Base-by-base conservation (phyloP, 2,888 invertebrate genomes). In the Cheiracanthium punctorium region DNA sequence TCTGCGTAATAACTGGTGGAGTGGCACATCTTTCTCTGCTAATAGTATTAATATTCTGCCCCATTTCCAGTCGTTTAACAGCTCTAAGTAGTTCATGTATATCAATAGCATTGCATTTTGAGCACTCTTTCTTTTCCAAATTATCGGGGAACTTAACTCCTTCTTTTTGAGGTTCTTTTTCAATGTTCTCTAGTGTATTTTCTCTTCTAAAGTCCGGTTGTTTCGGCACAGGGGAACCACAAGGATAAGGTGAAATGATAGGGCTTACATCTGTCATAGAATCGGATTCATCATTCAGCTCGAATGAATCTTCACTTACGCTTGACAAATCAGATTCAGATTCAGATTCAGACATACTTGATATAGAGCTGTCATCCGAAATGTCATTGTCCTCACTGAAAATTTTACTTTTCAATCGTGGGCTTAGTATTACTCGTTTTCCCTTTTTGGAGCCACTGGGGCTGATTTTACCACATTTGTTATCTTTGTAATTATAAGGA, bases 231-330 rank as follows among this genome's bases (percentile, higher is more conserved):
- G 88, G 88, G 14, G 74, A 84, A 29, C 48, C 43, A 64, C 81
- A 81, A n/a, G 32, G 24, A 71, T 41, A 88, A 10, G 88, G 88
- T n/a, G 88, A 88, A 17, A 30, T 41, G 8, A 88, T 14, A 5
- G 88, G 82, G 24, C 80, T 86, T 0, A 88, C 82, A 79, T 88
- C 88, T 4, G 88, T 88, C 64, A 88, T 86, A 1, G 88, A 88
- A 79, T 86, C 88, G 14, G 52, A 37, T 37, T 74, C 84, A 7
- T 72, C 75, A 41, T 80, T 43, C 8, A 72, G 52, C 70, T 88
- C 88, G 48, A 88, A 88, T n/a, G 88, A 88, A 48, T 85, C 88
- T 20, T 85, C 88, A n/a, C 88, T 88, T 0, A 75, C 64, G 20
- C 81, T 73, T 7, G 88, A 80, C 17, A 79, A 5, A 73, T 77